Conservation (phyloP, 2,797 vertebrate genomes). For the Trachurus trachurus region DNA sequence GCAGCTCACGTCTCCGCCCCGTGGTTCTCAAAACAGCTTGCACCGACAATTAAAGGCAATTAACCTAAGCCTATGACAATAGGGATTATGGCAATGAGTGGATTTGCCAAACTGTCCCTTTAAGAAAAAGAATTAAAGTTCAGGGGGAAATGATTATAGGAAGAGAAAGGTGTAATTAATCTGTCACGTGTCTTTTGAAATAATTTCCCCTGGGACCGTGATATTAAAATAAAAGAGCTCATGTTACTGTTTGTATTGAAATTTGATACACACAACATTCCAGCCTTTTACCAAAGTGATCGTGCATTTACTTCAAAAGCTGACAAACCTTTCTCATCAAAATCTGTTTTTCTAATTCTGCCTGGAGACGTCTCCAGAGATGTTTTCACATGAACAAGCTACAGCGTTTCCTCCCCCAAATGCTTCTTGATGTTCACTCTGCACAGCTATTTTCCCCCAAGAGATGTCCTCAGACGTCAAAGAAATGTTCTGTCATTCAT, state of each 20-base stretch:
- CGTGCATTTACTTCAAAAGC: slow-evolving; percentile 1
- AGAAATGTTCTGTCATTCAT: slow-evolving; percentile 62
- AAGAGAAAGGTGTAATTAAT: slow-evolving; percentile 25
- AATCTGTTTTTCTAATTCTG: neutral
- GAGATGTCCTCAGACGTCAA: slow-evolving; percentile 62
- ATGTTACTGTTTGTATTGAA: slow-evolving; percentile 47
- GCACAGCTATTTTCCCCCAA: slow-evolving; percentile 34
- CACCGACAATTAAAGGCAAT: no score
- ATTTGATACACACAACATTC: slow-evolving; percentile 19
- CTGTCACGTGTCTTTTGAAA: slow-evolving; percentile 45
- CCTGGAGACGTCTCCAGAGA: slow-evolving; percentile 1
- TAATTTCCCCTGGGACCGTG: slow-evolving; percentile 34
- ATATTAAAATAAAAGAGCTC: slow-evolving; percentile 44
- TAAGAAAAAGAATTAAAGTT: neutral
- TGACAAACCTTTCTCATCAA: neutral
- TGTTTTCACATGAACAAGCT: slow-evolving; percentile 42
- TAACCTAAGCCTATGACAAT: no score
- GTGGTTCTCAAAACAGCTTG: no score
- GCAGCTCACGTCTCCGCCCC: no score
- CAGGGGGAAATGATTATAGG: slow-evolving; percentile 42
- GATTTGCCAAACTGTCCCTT: no score
- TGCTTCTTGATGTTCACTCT: slow-evolving; percentile 42
- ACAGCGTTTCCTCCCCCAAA: slow-evolving; percentile 32
- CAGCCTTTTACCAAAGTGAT: slow-evolving; percentile 2
- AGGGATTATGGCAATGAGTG: no score